A percentile compares a stretch with the other conserved stretches of the same genome.
These are phyloP conservation scores for Ancistrus triradiatus DNA, from an alignment of 2,113 vertebrate genomes.

Conservation along the genomic window DNA sequence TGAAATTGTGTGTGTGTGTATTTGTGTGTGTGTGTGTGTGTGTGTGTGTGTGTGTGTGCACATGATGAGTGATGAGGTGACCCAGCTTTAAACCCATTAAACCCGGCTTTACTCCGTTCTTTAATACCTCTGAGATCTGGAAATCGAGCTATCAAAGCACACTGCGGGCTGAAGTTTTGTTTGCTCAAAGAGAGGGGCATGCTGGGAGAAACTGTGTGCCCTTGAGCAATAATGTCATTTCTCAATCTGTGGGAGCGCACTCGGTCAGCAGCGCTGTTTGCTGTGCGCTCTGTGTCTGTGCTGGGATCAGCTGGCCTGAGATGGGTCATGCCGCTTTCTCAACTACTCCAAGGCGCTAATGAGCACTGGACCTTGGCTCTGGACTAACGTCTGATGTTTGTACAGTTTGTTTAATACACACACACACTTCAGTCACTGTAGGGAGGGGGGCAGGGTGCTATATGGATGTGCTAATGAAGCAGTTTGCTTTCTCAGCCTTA, in stretches of 20 bases:
- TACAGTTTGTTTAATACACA: slow-evolving; percentile 39
- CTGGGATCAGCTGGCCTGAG: slow-evolving; percentile 6
- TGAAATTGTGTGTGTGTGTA: background rate
- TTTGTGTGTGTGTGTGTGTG: slow-evolving; percentile 10
- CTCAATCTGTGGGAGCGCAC: slow-evolving; percentile 4
- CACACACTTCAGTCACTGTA: slow-evolving; percentile 26
- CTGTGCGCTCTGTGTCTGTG: background rate
- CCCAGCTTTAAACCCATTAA: no score
- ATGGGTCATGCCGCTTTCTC: background rate
- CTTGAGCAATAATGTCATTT: slow-evolving; percentile 1
- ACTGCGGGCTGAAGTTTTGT: slow-evolving; percentile 14
- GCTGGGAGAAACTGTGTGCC: background rate
- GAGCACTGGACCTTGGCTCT: slow-evolving; percentile 27
- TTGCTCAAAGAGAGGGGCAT: slow-evolving; percentile 16
- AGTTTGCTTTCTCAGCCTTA: slow-evolving; percentile 45
- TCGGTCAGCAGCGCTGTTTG: background rate
- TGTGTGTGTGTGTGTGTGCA: slow-evolving; percentile 15
- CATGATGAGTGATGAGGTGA: no score
- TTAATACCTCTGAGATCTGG: slow-evolving; percentile 34
- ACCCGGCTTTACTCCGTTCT: slow-evolving; percentile 27
- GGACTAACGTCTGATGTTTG: slow-evolving; percentile 39
- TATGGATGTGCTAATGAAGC: slow-evolving; percentile 46
- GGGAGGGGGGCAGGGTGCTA: slow-evolving; percentile 18
- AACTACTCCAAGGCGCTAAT: slow-evolving; percentile 32
- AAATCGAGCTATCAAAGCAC: slow-evolving; percentile 30